A percentile compares a stretch with the other conserved stretches of the same genome.
phyloP scores from a whole-genome alignment of 2,797 vertebrate genomes.

The Salmo trutta region DNA sequence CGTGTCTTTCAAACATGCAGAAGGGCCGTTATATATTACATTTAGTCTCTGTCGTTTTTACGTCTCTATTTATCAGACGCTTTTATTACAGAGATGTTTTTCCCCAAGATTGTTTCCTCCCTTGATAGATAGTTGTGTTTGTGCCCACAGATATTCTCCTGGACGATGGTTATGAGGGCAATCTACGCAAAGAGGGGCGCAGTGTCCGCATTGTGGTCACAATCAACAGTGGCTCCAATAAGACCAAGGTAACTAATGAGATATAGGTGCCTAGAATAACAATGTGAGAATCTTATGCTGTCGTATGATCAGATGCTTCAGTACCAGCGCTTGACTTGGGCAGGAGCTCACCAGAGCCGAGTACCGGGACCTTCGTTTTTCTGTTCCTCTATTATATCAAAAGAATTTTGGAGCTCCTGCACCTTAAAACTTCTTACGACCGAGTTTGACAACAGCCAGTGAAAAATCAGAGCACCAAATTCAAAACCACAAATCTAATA shows the following conservation, averaged over 20 bases:
- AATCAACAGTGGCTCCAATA: no score
- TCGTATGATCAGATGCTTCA: neutral
- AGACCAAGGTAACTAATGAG: no score
- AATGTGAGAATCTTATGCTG: neutral
- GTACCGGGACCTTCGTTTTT: no score
- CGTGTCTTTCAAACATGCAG: neutral
- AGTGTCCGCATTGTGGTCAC: constrained; percentile 90
- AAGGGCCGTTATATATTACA: neutral
- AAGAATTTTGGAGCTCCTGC: no score
- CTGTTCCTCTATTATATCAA: no score
- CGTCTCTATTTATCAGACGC: neutral
- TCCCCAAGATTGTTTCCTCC: neutral
- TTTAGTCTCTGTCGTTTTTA: neutral
- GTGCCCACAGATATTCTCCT: constrained; percentile 85
- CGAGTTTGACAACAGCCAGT: no score
- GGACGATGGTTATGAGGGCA: constrained; percentile 86
- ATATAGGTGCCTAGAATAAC: no score
- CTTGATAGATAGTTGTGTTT: constrained; percentile 21
- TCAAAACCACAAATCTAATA: no score
- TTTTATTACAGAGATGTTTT: neutral
- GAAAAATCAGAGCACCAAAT: no score
- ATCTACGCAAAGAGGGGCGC: constrained; percentile 87
- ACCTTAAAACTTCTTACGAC: no score
- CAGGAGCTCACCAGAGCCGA: no score
- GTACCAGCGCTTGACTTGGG: neutral